Conservation (phyloP, 2,888 invertebrate genomes). For the Heliconius charithonia region DNA sequence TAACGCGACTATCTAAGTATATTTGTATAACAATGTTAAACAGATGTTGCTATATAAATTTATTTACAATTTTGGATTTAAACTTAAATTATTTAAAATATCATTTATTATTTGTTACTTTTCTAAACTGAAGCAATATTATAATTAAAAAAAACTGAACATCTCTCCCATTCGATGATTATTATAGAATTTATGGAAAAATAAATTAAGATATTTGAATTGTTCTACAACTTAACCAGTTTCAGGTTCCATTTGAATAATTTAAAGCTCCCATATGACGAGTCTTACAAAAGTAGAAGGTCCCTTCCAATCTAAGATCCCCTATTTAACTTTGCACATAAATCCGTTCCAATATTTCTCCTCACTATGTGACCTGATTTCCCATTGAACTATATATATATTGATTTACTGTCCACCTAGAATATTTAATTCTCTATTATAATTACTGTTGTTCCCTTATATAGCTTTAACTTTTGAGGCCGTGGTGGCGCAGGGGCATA, state of each 20-base stretch:
- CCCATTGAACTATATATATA: conserved; percentile 30
- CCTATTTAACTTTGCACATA: conserved; percentile 30
- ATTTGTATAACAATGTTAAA: neutral
- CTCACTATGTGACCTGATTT: conserved; percentile 38
- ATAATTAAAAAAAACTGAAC: too few relatives aligned
- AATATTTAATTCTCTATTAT: conserved; percentile 35
- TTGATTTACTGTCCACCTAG: conserved; percentile 38
- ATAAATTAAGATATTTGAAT: neutral
- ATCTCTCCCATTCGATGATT: neutral
- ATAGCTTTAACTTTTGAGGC: neutral
- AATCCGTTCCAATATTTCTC: conserved; percentile 33
- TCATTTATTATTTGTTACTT: neutral
- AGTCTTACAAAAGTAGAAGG: conserved; percentile 7
- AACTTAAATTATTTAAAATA: neutral
- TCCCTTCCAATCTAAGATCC: conserved; percentile 23
- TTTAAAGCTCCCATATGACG: conserved; percentile 1
- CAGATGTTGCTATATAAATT: neutral
- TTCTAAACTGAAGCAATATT: too few relatives aligned
- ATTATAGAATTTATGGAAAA: neutral
- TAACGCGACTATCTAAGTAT: neutral
- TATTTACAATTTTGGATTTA: neutral
- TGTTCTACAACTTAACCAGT: neutral
- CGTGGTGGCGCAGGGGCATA: neutral
- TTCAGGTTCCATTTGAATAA: conserved; percentile 2
- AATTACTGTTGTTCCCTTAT: conserved; percentile 22